phyloP scores from a whole-genome alignment of 2,113 vertebrate species.

The Orthochromis indermauri region DNA sequence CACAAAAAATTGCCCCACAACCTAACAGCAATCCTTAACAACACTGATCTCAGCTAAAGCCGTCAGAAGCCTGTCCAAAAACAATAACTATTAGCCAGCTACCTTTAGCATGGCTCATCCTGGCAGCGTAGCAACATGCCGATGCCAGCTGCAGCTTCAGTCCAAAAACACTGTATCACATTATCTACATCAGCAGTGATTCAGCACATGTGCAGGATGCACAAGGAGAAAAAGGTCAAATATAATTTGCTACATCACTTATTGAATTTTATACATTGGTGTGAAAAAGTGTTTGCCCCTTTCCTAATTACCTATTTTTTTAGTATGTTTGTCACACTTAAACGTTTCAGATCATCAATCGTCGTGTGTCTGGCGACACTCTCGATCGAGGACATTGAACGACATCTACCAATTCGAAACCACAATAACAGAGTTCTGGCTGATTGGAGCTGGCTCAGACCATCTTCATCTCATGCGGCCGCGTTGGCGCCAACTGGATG shows the following conservation, averaged over 20 bases:
- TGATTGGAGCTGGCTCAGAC: not conserved
- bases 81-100: not conserved
- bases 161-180: not conserved
- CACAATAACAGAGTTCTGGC: not conserved
- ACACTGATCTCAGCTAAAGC: not conserved
- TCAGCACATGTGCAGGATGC: not conserved
- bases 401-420: not conserved
- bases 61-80: not conserved
- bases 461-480: not conserved
- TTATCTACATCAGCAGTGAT: not conserved
- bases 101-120: not conserved
- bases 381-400: fast-evolving
- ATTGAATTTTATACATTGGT: not conserved
- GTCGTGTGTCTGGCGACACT: not conserved
- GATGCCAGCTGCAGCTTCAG: not conserved
- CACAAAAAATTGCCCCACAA: not conserved
- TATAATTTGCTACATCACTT: not conserved
- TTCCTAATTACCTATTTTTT: fast-evolving
- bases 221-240: not conserved
- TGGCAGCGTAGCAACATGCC: not conserved
- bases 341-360: fast-evolving
- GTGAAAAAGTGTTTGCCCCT: not conserved
- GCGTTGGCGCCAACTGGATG: fast-evolving
- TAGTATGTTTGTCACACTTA: not conserved
- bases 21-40: not conserved